A percentile compares a stretch with the other conserved stretches of the same genome.
Conservation (phyloP, 2,888 invertebrate genomes). For the Ethmia dodecea region DNA sequence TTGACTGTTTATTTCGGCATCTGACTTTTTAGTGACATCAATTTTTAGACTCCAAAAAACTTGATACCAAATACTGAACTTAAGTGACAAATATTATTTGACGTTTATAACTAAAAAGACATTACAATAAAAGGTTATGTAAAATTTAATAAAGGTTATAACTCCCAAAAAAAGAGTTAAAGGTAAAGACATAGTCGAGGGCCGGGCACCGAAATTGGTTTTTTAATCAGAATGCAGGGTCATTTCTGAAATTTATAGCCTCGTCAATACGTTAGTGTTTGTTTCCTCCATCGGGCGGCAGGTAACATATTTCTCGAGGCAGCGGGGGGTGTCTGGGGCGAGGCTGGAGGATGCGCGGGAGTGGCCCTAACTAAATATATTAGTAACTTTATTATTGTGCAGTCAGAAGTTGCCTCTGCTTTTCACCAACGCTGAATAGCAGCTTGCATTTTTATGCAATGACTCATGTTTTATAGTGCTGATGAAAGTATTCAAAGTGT, state of each 20-base stretch:
- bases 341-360: constrained; percentile 39
- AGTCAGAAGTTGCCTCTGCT: too few species aligned
- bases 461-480: too few species aligned
- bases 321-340: constrained; percentile 62
- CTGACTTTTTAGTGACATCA: too few species aligned
- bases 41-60: too few species aligned
- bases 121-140: constrained; percentile 11
- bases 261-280: constrained; percentile 60
- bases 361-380: constrained; percentile 28
- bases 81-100: background rate
- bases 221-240: constrained; percentile 61
- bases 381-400: too few species aligned
- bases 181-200: constrained; percentile 33
- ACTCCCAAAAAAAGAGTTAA: constrained; percentile 25
- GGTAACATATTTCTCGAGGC: constrained; percentile 61
- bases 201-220: constrained; percentile 50
- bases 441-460: too few species aligned
- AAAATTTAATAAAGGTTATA: constrained; percentile 14
- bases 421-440: too few species aligned
- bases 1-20: too few species aligned
- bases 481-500: too few species aligned
- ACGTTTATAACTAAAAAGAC: constrained; percentile 2
- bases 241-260: constrained; percentile 61
- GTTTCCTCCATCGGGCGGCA: constrained; percentile 57
- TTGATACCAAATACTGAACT: too few species aligned